These are phyloP conservation scores for Aplocera efformata DNA, from an alignment of 2,888 invertebrate species.

Conservation along the genomic window DNA sequence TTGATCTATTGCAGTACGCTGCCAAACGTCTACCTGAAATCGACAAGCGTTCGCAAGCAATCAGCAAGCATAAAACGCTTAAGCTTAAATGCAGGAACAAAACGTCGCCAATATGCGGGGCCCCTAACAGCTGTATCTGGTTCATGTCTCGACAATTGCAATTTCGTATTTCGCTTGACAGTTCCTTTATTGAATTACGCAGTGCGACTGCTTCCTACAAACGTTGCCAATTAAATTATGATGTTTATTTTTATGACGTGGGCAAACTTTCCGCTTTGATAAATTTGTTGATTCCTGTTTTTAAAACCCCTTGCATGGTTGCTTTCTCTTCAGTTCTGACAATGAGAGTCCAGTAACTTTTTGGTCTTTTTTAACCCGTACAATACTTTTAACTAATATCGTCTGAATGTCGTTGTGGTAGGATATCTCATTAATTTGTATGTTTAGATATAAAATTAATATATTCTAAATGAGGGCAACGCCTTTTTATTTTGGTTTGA, in stretches of 20 bases:
- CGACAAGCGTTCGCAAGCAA: too few species aligned
- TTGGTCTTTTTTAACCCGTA: too few species aligned
- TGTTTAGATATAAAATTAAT: too few species aligned
- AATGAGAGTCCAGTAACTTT: neutral
- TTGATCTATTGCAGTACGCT: too few species aligned
- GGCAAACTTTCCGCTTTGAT: neutral
- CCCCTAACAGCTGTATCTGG: too few species aligned
- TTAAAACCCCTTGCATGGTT: constrained; percentile 3
- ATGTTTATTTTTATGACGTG: constrained; percentile 11
- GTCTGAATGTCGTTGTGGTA: too few species aligned
- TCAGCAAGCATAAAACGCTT: constrained; percentile 27
- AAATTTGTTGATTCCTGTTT: constrained; percentile 1
- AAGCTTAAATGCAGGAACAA: constrained; percentile 30
- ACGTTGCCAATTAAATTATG: constrained; percentile 7
- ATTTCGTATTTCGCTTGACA: constrained; percentile 16
- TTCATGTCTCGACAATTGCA: neutral
- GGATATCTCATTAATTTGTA: too few species aligned
- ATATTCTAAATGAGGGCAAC: too few species aligned
- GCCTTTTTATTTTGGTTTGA: too few species aligned
- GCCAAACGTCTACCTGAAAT: too few species aligned
- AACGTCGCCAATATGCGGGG: too few species aligned
- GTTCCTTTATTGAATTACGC: constrained; percentile 8
- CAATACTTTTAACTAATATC: too few species aligned
- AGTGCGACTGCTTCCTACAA: constrained; percentile 5
- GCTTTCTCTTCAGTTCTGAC: neutral